These are phyloP conservation scores for Tetrapedia diversipes DNA, from an alignment of 2,888 invertebrate species.

Conservation along the genomic window DNA sequence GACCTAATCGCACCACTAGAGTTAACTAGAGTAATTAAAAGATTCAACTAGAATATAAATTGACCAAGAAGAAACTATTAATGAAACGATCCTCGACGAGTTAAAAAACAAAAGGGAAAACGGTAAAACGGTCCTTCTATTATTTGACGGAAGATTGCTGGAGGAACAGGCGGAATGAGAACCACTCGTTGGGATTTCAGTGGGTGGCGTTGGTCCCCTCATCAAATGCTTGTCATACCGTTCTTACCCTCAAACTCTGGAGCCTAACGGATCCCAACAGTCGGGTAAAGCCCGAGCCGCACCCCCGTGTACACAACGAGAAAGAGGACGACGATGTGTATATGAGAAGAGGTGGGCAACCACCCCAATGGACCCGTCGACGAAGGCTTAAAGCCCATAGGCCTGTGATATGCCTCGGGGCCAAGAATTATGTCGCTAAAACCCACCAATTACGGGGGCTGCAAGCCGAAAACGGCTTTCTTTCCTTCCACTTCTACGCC, in stretches of 20 bases:
- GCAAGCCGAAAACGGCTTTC: constrained; percentile 57
- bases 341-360: constrained; percentile 57
- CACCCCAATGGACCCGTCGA: constrained; percentile 66
- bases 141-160: neutral
- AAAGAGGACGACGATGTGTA: constrained; percentile 62
- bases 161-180: constrained; percentile 67
- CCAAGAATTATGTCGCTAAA: constrained; percentile 78
- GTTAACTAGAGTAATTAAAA: no score
- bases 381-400: constrained; percentile 69
- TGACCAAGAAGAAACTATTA: no score
- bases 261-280: constrained; percentile 75
- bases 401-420: constrained; percentile 73
- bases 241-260: constrained; percentile 77
- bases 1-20: no score
- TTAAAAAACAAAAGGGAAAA: no score
- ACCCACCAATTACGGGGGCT: constrained; percentile 72
- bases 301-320: constrained; percentile 72
- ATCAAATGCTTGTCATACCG: constrained; percentile 82
- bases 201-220: constrained; percentile 80
- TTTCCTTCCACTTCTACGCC: constrained; percentile 38
- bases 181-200: constrained; percentile 77
- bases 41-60: no score
- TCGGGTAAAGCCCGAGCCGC: constrained; percentile 75
- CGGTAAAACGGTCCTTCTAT: neutral
- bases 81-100: no score